Evolutionary conservation across 2,888 invertebrate genomes (phyloP).

Genomic region (Pimpla rufipes): DNA sequence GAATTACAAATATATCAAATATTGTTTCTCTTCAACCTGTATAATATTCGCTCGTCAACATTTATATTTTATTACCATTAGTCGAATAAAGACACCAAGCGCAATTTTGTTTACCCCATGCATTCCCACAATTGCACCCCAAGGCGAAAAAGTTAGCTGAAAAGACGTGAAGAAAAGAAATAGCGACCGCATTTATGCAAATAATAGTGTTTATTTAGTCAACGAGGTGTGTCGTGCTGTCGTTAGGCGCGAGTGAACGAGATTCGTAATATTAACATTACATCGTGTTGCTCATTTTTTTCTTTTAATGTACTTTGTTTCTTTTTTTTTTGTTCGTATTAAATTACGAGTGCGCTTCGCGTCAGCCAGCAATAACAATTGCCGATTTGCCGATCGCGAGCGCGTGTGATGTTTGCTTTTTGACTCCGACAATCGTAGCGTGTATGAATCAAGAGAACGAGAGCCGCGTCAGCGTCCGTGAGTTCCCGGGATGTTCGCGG

Average conservation of each 20-base stretch:
- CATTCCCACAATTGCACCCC: no score
- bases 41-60: no score
- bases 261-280: constrained; percentile 58
- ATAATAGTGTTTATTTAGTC: constrained; percentile 58
- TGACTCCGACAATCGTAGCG: not conserved
- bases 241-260: constrained; percentile 59
- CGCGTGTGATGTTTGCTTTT: not conserved
- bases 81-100: not conserved
- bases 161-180: not conserved
- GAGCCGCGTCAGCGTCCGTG: not conserved
- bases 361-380: not conserved
- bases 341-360: constrained; percentile 39
- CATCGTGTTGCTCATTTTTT: constrained; percentile 1
- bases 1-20: no score
- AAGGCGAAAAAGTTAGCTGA: not conserved
- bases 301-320: not conserved
- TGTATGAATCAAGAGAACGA: not conserved
- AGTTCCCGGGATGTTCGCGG: constrained; percentile 4
- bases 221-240: constrained; percentile 48
- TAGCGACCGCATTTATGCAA: constrained; percentile 38
- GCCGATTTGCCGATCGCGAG: not conserved
- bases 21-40: no score
- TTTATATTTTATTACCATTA: no score
- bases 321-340: constrained; percentile 34
- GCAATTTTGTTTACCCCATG: not conserved